Base-by-base conservation (phyloP, 2,888 invertebrate species). In the Calliphora vomitoria region DNA sequence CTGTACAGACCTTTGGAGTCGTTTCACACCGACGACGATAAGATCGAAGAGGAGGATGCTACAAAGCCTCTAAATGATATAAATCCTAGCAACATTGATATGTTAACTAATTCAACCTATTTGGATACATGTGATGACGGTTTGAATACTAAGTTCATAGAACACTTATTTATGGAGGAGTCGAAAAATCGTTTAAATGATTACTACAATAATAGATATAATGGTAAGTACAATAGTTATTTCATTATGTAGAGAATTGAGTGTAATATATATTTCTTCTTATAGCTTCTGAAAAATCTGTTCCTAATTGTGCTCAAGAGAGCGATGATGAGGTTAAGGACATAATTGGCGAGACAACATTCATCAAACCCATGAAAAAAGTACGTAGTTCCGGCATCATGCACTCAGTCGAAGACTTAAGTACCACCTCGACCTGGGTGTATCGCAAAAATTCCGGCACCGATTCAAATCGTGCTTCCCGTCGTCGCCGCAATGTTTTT, bases 401-500 rank as follows among this genome's bases (percentile, higher is more conserved):
- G 8, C 96, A 96, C 91, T 96, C 96, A 0, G 96, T 96, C 0
- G 96, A 96, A 91, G 97, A 96, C 90, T 93, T 96, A 13, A 96
- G 96, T 68, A 96, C 96, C 0, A 96, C 96, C 93, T 96, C 96
- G 15, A 96, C 96, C 0, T 96, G 96, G 91, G 96, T 96, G 0
- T 96, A 96, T 91, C 96, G 96, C 89, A 93, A 93, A 50, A 93
- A 93, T 53, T 92, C 92, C 0, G 92, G 93, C 18, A 91, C 90
- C 20, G 94, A 94, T 86, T 94, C 94, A 8, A 93, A 93, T 90
- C 92, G 94, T 3, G 93, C 92, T 68, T 93, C 93, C 84, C 92
- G 94, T 1, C 90, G 94, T 1, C 92, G 93, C 3, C 93, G 93
- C 13, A 93, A 93, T 85, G 92, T 92, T 1, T 93, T 93, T 38